Evolutionary conservation across 2,888 invertebrate genomes (phyloP).

Genomic region (Pediacus dermestoides): DNA sequence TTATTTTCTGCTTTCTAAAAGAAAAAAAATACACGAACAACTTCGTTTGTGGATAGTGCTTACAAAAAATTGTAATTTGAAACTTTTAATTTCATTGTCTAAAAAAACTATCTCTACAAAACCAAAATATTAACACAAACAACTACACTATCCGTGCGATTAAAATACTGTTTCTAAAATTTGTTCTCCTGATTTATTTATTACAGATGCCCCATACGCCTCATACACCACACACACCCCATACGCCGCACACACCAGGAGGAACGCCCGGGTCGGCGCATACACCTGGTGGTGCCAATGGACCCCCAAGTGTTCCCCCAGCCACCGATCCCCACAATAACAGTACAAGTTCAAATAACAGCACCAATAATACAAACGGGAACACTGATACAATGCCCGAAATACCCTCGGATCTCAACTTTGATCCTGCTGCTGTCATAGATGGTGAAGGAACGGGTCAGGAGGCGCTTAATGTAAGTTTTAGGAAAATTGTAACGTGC

Average conservation of each 20-base stretch:
- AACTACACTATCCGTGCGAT: too few relatives aligned
- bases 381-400: conserved; percentile 58
- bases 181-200: conserved; percentile 14
- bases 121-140: too few relatives aligned
- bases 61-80: too few relatives aligned
- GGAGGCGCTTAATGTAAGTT: conserved; percentile 87
- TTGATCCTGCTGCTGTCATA: conserved; percentile 90
- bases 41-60: too few relatives aligned
- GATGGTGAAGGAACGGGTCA: conserved; percentile 84
- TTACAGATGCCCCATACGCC: conserved; percentile 67
- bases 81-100: too few relatives aligned
- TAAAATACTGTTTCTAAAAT: not conserved
- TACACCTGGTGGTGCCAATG: conserved; percentile 69
- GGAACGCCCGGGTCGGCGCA: conserved; percentile 65
- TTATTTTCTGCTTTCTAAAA: too few relatives aligned
- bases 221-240: conserved; percentile 74
- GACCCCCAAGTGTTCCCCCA: conserved; percentile 79
- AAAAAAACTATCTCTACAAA: too few relatives aligned
- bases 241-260: conserved; percentile 75
- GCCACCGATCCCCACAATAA: conserved; percentile 53
- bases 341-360: conserved; percentile 46
- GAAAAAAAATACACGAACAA: too few relatives aligned
- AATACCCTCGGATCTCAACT: conserved; percentile 84
- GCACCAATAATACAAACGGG: conserved; percentile 40
- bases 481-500: too few relatives aligned